These are phyloP conservation scores for Melanophora roralis DNA, from an alignment of 2,888 invertebrate species.

Conservation along the genomic window DNA sequence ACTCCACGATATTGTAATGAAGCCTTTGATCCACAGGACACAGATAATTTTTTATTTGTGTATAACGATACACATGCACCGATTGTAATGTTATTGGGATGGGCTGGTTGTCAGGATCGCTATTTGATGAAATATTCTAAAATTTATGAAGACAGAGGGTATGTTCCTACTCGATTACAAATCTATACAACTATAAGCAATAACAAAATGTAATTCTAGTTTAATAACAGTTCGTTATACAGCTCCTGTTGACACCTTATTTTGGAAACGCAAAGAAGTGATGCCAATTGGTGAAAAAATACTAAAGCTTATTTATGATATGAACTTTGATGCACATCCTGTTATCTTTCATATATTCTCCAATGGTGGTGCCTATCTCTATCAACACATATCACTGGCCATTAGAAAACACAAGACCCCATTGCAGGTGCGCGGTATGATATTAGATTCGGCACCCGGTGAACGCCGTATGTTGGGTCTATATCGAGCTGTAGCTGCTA, in stretches of 20 bases:
- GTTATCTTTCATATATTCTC: conserved; percentile 86
- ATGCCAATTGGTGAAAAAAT: conserved; percentile 81
- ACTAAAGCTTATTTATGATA: conserved; percentile 82
- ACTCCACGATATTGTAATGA: conserved; percentile 77
- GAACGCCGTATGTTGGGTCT: conserved; percentile 79
- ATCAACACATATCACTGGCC: conserved; percentile 82
- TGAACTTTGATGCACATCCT: conserved; percentile 84
- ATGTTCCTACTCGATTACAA: conserved; percentile 66
- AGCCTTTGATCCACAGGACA: conserved; percentile 63
- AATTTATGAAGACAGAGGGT: conserved; percentile 87
- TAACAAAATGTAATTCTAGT: conserved; percentile 74
- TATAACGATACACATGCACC: conserved; percentile 82
- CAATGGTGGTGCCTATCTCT: conserved; percentile 85
- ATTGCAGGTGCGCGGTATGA: conserved; percentile 80
- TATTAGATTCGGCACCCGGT: conserved; percentile 86
- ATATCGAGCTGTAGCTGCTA: conserved; percentile 81
- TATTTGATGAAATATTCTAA: conserved; percentile 87
- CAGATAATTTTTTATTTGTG: conserved; percentile 79
- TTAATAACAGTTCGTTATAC: conserved; percentile 85
- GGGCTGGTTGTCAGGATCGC: conserved; percentile 88
- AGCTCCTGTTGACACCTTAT: conserved; percentile 82
- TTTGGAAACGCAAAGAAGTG: conserved; percentile 81
- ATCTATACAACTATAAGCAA: not conserved
- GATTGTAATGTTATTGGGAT: conserved; percentile 85
- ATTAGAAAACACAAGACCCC: conserved; percentile 79